A percentile compares a stretch with the other conserved stretches of the same genome.
phyloP scores from a whole-genome alignment of 2,888 invertebrate genomes.

The Heteropelma amictum region DNA sequence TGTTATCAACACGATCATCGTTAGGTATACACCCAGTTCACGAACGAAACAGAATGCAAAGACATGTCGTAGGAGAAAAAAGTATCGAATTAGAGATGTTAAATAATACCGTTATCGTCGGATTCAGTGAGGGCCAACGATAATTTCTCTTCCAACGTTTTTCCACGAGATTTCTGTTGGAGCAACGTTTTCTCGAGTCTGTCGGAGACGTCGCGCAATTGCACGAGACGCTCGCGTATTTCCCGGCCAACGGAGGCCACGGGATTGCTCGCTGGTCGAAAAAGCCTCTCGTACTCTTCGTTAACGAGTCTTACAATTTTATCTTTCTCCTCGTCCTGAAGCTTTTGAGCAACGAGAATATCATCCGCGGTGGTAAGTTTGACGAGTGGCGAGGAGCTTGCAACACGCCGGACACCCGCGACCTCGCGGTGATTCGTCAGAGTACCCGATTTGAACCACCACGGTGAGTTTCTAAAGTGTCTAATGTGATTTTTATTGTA shows the following conservation, averaged over 20 bases:
- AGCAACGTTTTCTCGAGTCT: slow-evolving; percentile 79
- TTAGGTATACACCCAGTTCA: too few relatives aligned
- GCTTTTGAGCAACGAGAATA: not conserved
- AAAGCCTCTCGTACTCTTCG: not conserved
- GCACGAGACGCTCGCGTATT: slow-evolving; percentile 3
- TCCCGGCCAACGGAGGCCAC: not conserved
- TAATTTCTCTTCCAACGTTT: slow-evolving; percentile 79
- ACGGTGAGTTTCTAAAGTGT: slow-evolving; percentile 80
- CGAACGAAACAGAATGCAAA: not conserved
- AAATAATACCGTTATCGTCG: not conserved
- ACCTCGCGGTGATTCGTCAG: slow-evolving; percentile 61
- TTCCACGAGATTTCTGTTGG: slow-evolving; percentile 78
- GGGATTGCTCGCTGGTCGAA: slow-evolving; percentile 2
- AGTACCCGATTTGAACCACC: slow-evolving; percentile 80
- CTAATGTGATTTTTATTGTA: slow-evolving; percentile 81
- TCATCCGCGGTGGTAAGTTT: not conserved
- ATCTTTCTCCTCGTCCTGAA: not conserved
- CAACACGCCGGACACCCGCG: not conserved
- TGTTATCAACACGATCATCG: too few relatives aligned
- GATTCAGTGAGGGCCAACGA: slow-evolving; percentile 76
- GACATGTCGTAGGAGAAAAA: too few relatives aligned
- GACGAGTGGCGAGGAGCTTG: too few relatives aligned
- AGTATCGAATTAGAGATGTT: too few relatives aligned
- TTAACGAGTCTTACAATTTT: not conserved
- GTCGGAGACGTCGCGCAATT: slow-evolving; percentile 65